Conservation (phyloP, 92 coral and sea anemone genomes). For the Zoanthus sociatus region DNA sequence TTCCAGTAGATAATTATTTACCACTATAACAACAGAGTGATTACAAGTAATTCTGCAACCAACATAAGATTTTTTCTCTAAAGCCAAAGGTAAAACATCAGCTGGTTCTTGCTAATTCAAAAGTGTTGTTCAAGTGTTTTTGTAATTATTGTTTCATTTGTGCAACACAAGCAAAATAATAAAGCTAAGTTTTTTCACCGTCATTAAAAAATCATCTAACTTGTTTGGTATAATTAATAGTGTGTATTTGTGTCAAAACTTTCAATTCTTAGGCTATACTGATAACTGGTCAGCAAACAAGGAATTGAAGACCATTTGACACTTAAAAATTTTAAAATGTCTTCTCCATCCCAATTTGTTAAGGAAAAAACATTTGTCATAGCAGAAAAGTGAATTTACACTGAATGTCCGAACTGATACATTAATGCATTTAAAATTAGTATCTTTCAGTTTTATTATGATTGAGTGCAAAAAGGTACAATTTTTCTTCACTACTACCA, state of each 20-base stretch:
- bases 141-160: constrained; percentile 30
- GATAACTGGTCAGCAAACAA: constrained; percentile 32
- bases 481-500: constrained; percentile 17
- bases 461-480: constrained; percentile 21
- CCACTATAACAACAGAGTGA: neutral
- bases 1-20: neutral
- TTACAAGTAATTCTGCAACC: neutral
- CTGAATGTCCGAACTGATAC: neutral
- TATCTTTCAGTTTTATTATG: constrained; percentile 6
- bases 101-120: constrained; percentile 12
- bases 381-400: neutral
- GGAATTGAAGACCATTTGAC: neutral
- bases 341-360: neutral
- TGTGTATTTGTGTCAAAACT: constrained; percentile 19
- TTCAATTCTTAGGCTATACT: neutral
- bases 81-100: neutral
- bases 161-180: constrained; percentile 17
- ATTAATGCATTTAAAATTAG: constrained; percentile 9
- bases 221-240: constrained; percentile 10
- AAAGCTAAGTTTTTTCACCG: constrained; percentile 14
- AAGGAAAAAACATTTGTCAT: neutral
- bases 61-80: neutral
- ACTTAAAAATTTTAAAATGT: constrained; percentile 8
- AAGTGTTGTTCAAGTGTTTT: constrained; percentile 13
- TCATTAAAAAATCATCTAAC: constrained; percentile 36